Percentiles rank a stretch among this genome's conserved stretches.
Evolutionary conservation across 1,140 invertebrate species (phyloP).

Genomic region (Drosophila repleta): DNA sequence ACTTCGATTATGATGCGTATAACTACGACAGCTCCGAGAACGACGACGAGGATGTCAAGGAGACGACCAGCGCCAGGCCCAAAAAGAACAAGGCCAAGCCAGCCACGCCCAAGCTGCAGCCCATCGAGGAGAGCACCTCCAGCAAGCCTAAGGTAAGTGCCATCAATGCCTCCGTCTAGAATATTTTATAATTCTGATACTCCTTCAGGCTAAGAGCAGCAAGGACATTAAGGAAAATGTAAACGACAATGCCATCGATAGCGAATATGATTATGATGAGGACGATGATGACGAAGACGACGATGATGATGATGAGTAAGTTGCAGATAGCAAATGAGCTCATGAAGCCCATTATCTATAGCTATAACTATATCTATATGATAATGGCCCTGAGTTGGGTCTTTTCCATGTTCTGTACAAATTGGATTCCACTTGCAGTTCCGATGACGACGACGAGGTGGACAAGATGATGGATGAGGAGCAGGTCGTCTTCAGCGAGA

Average conservation of each 20-base stretch:
- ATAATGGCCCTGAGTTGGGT: too few relatives aligned
- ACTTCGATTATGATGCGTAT: constrained; percentile 45
- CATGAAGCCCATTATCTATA: too few relatives aligned
- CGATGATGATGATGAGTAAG: constrained; percentile 51
- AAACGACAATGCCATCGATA: constrained; percentile 65
- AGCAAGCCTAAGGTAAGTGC: constrained; percentile 53
- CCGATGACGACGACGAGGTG: constrained; percentile 54
- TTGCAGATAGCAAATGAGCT: not conserved
- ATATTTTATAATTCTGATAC: not conserved
- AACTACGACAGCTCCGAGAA: constrained; percentile 40
- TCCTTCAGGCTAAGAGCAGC: constrained; percentile 43
- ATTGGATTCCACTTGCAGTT: constrained; percentile 17
- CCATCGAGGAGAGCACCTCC: constrained; percentile 57
- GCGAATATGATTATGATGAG: constrained; percentile 61
- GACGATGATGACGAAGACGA: constrained; percentile 66
- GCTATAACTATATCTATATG: too few relatives aligned
- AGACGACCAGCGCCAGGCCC: constrained; percentile 41
- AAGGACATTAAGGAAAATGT: constrained; percentile 23
- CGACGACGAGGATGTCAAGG: constrained; percentile 48
- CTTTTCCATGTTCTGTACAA: not conserved
- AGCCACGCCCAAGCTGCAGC: constrained; percentile 54
- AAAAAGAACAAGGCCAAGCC: constrained; percentile 56
- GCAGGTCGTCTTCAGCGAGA: constrained; percentile 67
- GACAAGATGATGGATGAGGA: constrained; percentile 64
- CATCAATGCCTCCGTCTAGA: not conserved